These are phyloP conservation scores for Cervus canadensis DNA, from an alignment of 2,113 vertebrate species.

Conservation along the genomic window DNA sequence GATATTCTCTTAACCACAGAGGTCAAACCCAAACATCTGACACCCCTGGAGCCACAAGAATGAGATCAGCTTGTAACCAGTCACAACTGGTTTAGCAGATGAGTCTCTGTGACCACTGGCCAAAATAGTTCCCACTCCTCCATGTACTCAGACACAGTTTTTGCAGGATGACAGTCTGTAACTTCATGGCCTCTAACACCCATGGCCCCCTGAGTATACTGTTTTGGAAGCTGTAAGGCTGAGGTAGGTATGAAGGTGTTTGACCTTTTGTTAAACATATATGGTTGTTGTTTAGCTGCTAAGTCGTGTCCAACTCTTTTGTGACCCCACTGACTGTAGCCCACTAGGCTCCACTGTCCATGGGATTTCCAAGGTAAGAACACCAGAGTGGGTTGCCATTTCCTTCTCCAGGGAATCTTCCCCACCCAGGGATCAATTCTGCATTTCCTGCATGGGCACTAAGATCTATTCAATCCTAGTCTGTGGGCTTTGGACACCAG, in stretches of 20 bases:
- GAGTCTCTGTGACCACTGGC: neutral
- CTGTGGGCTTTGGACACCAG: neutral
- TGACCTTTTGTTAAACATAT: neutral
- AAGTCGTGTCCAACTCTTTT: neutral
- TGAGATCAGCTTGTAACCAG: neutral
- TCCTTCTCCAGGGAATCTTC: neutral
- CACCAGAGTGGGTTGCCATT: neutral
- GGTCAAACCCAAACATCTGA: conserved; percentile 42
- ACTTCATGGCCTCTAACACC: neutral
- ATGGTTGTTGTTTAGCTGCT: neutral
- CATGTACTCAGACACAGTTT: accelerated
- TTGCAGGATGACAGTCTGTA: neutral
- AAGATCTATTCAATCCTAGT: neutral
- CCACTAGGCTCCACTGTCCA: neutral
- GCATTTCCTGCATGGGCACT: neutral
- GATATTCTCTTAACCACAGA: neutral
- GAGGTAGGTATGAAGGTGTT: neutral
- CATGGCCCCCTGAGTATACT: accelerated
- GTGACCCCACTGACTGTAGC: neutral
- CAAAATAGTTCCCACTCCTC: neutral
- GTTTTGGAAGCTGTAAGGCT: neutral
- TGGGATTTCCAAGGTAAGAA: neutral
- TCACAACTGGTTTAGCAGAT: conserved; percentile 22
- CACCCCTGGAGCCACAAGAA: neutral
- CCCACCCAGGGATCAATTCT: neutral